Percentiles rank a stretch among this genome's conserved stretches.
Evolutionary conservation across 2,888 invertebrate genomes (phyloP).

Genomic region (Epinotia bilunana): DNA sequence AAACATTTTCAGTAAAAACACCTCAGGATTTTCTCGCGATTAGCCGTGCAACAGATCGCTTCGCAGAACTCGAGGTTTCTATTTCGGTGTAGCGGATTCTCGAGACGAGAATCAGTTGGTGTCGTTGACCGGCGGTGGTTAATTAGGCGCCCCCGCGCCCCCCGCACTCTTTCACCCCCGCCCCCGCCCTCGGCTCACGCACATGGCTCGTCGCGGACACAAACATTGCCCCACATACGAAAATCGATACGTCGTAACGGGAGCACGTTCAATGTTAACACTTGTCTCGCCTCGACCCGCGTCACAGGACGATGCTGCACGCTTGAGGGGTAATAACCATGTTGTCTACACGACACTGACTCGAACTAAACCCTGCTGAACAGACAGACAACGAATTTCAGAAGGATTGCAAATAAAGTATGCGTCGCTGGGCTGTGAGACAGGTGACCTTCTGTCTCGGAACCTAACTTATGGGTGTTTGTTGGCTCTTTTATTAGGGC

Average conservation of each 20-base stretch:
- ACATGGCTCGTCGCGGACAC: constrained; percentile 61
- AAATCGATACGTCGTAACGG: constrained; percentile 72
- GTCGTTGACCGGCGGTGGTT: constrained; percentile 76
- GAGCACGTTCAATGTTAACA: constrained; percentile 59
- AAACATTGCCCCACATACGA: constrained; percentile 73
- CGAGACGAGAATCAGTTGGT: constrained; percentile 58
- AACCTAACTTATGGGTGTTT: neutral
- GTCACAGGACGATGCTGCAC: constrained; percentile 26
- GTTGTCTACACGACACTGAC: constrained; percentile 7
- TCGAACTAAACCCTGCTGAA: neutral
- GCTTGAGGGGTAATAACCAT: constrained; percentile 27
- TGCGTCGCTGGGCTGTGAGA: neutral
- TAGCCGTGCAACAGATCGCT: constrained; percentile 24
- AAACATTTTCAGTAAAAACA: constrained; percentile 35
- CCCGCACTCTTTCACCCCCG: constrained; percentile 46
- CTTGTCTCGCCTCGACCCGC: constrained; percentile 39
- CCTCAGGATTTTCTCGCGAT: constrained; percentile 27
- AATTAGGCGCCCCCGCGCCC: constrained; percentile 67
- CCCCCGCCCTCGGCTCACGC: constrained; percentile 53
- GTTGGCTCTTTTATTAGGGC: neutral
- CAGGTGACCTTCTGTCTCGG: neutral
- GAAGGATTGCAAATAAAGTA: neutral
- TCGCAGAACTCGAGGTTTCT: constrained; percentile 32
- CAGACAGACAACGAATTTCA: neutral
- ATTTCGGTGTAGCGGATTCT: constrained; percentile 52